These are phyloP conservation scores for Odontomachus brunneus DNA, from an alignment of 1,140 invertebrate species.

Conservation along the genomic window DNA sequence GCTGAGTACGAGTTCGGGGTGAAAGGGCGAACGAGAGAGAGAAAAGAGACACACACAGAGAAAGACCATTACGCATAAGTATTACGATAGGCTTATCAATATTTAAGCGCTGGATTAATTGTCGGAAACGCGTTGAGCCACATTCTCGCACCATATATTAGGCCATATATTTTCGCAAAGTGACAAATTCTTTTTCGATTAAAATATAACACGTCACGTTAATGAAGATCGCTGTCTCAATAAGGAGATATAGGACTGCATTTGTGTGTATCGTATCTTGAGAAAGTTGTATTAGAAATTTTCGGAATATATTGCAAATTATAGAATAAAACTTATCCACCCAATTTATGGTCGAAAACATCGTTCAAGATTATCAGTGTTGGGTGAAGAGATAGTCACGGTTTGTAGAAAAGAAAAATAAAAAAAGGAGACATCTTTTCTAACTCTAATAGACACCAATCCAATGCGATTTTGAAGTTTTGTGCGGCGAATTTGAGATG, in stretches of 20 bases:
- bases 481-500: background rate
- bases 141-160: slow-evolving; percentile 35
- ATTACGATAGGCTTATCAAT: slow-evolving; percentile 65
- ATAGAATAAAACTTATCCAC: background rate
- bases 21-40: slow-evolving; percentile 88
- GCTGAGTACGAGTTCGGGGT: slow-evolving; percentile 88
- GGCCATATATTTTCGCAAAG: no score
- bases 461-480: background rate
- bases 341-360: slow-evolving; percentile 30
- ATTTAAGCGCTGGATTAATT: slow-evolving; percentile 57
- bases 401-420: background rate
- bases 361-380: slow-evolving; percentile 53
- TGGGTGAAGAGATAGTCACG: slow-evolving; percentile 44
- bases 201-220: background rate
- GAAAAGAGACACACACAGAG: slow-evolving; percentile 85
- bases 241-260: background rate
- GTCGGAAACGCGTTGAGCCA: slow-evolving; percentile 18
- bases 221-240: background rate
- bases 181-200: no score
- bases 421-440: background rate
- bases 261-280: background rate
- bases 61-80: slow-evolving; percentile 85
- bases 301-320: background rate
- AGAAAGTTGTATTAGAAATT: background rate
- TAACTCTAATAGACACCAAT: background rate